Evolutionary conservation across 2,113 vertebrate species (phyloP).

Genomic region (Hydrochoerus hydrochaeris): DNA sequence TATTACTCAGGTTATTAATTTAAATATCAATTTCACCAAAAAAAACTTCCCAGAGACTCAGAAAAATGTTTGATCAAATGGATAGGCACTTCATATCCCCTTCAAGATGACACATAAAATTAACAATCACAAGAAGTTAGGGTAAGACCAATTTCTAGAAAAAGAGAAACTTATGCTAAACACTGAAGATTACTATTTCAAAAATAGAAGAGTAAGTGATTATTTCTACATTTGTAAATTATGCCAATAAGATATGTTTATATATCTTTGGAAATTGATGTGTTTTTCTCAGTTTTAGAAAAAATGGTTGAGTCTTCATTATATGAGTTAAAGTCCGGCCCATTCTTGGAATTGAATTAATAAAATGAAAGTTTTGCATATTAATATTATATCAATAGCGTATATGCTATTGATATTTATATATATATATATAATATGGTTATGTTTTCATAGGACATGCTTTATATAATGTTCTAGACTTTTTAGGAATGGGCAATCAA

Average conservation of each 20-base stretch:
- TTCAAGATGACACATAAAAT: background rate
- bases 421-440: background rate
- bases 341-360: background rate
- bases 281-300: background rate
- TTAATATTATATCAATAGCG: background rate
- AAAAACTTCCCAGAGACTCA: background rate
- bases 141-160: background rate
- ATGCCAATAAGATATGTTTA: background rate
- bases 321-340: background rate
- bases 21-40: background rate
- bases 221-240: background rate
- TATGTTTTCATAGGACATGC: background rate
- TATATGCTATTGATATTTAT: no score
- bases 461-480: background rate
- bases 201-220: background rate
- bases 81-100: background rate
- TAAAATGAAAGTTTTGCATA: background rate
- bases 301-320: background rate
- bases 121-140: background rate
- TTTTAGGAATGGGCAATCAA: background rate
- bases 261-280: background rate
- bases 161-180: background rate
- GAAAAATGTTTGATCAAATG: background rate
- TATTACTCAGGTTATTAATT: background rate
- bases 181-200: background rate